Evolutionary conservation across 2,888 invertebrate genomes (phyloP).

Genomic region (Dolomedes plantarius): DNA sequence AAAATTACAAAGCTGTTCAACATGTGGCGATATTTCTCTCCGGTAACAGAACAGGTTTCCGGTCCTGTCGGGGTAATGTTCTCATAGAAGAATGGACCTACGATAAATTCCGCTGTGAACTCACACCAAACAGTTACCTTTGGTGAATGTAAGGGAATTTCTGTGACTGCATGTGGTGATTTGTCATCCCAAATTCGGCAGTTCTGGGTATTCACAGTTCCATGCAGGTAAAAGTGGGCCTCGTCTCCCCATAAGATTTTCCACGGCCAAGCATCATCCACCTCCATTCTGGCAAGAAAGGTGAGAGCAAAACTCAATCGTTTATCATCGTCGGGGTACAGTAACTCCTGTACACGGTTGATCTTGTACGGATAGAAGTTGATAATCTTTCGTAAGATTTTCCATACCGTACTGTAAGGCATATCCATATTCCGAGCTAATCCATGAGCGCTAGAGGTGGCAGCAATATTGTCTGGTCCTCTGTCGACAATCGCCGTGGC

Average conservation of each 20-base stretch:
- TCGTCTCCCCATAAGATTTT: not conserved
- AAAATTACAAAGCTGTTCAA: not conserved
- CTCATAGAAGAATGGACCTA: conserved; percentile 16
- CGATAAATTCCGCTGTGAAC: conserved; percentile 13
- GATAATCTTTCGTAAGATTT: not conserved
- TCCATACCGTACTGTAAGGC: not conserved
- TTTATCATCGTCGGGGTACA: not conserved
- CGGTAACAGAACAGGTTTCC: conserved; percentile 25
- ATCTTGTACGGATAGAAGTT: conserved; percentile 20
- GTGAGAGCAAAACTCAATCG: not conserved
- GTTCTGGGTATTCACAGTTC: conserved; percentile 18
- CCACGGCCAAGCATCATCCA: not conserved
- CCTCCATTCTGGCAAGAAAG: conserved; percentile 15
- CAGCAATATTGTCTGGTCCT: conserved; percentile 5
- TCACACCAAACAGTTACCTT: conserved; percentile 2
- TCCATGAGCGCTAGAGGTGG: conserved; percentile 13
- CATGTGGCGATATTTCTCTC: conserved; percentile 8
- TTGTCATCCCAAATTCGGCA: conserved; percentile 5
- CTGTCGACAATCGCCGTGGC: conserved; percentile 7
- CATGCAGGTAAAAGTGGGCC: conserved; percentile 8
- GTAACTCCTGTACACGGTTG: not conserved
- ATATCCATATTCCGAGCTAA: not conserved
- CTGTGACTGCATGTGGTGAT: not conserved
- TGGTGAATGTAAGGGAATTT: conserved; percentile 19
- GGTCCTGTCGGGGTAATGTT: conserved; percentile 26